These are phyloP conservation scores for Anastrepha obliqua DNA, from an alignment of 1,140 invertebrate species.

Conservation along the genomic window DNA sequence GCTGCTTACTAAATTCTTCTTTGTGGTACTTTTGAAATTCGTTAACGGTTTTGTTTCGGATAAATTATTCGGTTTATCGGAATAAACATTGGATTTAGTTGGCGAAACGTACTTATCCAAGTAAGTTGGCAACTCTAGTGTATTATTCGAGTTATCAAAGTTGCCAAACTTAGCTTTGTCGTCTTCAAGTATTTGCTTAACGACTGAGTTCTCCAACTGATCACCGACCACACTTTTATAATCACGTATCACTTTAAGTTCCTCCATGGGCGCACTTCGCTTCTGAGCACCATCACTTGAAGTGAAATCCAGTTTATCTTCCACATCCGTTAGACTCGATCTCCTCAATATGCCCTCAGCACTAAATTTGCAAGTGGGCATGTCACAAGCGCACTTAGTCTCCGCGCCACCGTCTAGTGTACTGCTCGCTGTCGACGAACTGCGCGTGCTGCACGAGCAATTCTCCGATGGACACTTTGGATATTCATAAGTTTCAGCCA, in stretches of 20 bases:
- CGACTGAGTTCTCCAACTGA: conserved; percentile 56
- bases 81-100: background rate
- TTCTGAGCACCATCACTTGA: background rate
- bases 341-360: background rate
- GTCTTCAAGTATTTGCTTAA: conserved; percentile 57
- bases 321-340: background rate
- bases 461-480: conserved; percentile 72
- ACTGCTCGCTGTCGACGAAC: conserved; percentile 67
- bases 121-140: conserved; percentile 66
- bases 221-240: conserved; percentile 66
- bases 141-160: conserved; percentile 61
- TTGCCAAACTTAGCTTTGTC: conserved; percentile 1
- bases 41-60: conserved; percentile 61
- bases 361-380: conserved; percentile 61
- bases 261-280: conserved; percentile 14
- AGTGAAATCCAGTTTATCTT: background rate
- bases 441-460: conserved; percentile 69
- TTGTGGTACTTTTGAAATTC: background rate
- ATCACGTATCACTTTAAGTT: conserved; percentile 68
- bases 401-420: conserved; percentile 60
- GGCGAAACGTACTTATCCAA: conserved; percentile 64
- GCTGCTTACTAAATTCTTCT: conserved; percentile 62
- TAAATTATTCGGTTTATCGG: conserved; percentile 68
- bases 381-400: conserved; percentile 66
- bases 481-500: conserved; percentile 71